Evolutionary conservation across 2,113 vertebrate genomes (phyloP).

Genomic region (Hippocampus barbouri): DNA sequence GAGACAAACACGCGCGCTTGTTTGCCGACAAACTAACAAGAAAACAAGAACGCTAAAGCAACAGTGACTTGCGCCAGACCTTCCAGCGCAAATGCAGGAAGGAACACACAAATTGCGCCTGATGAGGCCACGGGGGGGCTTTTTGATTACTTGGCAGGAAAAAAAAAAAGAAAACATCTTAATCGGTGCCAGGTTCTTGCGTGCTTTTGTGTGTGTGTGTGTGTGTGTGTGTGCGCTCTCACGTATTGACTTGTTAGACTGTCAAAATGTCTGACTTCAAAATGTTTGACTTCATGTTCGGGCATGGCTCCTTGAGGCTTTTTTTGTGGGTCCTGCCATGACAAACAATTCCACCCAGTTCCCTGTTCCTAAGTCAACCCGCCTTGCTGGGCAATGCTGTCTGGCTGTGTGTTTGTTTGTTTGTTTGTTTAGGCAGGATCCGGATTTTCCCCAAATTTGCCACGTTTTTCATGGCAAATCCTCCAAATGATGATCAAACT

Average conservation of each 20-base stretch:
- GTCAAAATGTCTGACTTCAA: background rate
- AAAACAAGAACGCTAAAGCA: background rate
- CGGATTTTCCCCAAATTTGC: background rate
- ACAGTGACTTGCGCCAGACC: background rate
- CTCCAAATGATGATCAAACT: background rate
- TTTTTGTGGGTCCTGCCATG: background rate
- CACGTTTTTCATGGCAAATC: background rate
- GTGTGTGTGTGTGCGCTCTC: background rate
- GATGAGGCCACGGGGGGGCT: conserved; percentile 6
- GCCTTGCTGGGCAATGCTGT: too few relatives aligned
- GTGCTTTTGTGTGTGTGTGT: background rate
- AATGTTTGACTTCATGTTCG: background rate
- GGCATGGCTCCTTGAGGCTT: background rate
- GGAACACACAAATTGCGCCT: background rate
- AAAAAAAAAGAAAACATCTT: conserved; percentile 9
- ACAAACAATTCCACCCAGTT: background rate
- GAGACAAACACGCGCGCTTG: background rate
- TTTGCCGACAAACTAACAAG: background rate
- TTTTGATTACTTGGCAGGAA: conserved; percentile 13
- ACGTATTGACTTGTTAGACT: background rate
- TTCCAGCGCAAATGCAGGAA: background rate
- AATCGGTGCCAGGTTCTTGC: conserved; percentile 20
- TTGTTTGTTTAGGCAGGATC: too few relatives aligned
- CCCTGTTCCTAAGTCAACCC: background rate
- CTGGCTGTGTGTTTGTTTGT: too few relatives aligned